Evolutionary conservation across 1,140 invertebrate species (phyloP).

Genomic region (Rhynchophorus ferrugineus): DNA sequence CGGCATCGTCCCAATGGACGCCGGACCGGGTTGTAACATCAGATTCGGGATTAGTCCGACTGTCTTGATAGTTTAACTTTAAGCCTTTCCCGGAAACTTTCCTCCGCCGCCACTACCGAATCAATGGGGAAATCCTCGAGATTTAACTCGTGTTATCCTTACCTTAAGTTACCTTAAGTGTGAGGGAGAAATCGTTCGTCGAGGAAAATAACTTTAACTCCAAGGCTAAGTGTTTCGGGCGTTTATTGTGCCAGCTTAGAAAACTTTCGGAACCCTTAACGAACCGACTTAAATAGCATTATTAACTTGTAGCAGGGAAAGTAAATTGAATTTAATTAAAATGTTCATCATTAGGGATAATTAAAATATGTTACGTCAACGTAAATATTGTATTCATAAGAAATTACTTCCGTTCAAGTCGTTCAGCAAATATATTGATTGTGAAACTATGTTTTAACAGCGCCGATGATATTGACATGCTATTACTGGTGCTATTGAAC

Average conservation of each 20-base stretch:
- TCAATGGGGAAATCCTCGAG: conserved; percentile 10
- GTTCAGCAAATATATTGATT: no score
- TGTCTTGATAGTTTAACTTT: conserved; percentile 6
- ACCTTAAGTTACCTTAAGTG: conserved; percentile 9
- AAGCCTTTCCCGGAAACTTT: conserved; percentile 10
- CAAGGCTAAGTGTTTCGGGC: conserved; percentile 1
- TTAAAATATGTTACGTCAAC: no score
- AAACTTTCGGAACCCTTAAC: not conserved
- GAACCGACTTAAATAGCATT: not conserved
- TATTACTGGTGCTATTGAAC: no score
- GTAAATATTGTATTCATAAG: no score
- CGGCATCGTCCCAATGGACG: not conserved
- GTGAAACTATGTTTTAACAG: no score
- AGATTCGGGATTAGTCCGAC: not conserved
- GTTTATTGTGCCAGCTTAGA: conserved; percentile 5
- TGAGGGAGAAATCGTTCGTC: conserved; percentile 1
- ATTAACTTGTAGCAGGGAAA: not conserved
- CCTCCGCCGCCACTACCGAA: not conserved
- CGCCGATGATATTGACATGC: no score
- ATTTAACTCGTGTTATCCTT: conserved; percentile 10
- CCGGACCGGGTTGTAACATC: not conserved
- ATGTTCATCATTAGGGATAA: no score
- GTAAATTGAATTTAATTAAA: no score
- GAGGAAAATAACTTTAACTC: conserved; percentile 1
- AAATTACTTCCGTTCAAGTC: no score